A percentile compares a stretch with the other conserved stretches of the same genome.
Conservation (phyloP, 2,797 vertebrate species). For the Pterois miles region DNA sequence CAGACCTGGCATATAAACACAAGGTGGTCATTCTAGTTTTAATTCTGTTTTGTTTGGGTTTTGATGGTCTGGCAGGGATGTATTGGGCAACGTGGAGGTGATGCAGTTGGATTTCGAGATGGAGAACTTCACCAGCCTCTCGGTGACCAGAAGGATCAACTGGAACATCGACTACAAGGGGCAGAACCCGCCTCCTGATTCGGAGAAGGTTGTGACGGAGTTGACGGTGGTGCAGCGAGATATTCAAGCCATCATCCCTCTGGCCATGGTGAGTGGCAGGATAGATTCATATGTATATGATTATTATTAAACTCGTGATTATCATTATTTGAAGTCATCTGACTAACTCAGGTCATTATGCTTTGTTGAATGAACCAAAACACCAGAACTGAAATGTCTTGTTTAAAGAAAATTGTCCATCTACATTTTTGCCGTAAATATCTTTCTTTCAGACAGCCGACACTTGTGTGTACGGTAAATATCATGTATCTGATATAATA, state of each 20-base stretch:
- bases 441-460: neutral
- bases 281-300: neutral
- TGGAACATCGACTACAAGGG: conserved; percentile 98
- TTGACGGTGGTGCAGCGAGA: conserved; percentile 96
- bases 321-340: neutral
- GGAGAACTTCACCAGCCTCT: conserved; percentile 99
- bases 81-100: conserved; percentile 88
- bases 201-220: conserved; percentile 96
- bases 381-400: neutral
- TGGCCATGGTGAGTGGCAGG: conserved; percentile 92
- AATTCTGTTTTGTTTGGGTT: neutral
- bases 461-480: neutral
- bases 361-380: neutral
- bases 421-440: neutral
- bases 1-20: rapidly evolving
- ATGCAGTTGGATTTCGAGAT: conserved; percentile 99
- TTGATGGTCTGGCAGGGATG: conserved; percentile 75
- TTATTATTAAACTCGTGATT: neutral
- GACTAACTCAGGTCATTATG: neutral
- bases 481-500: neutral
- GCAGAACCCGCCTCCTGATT: conserved; percentile 88
- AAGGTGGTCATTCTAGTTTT: neutral
- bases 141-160: conserved; percentile 97
- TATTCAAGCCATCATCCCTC: conserved; percentile 94
- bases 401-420: neutral